phyloP scores from a whole-genome alignment of 2,797 vertebrate species.

The Syngnathus rostellatus region DNA sequence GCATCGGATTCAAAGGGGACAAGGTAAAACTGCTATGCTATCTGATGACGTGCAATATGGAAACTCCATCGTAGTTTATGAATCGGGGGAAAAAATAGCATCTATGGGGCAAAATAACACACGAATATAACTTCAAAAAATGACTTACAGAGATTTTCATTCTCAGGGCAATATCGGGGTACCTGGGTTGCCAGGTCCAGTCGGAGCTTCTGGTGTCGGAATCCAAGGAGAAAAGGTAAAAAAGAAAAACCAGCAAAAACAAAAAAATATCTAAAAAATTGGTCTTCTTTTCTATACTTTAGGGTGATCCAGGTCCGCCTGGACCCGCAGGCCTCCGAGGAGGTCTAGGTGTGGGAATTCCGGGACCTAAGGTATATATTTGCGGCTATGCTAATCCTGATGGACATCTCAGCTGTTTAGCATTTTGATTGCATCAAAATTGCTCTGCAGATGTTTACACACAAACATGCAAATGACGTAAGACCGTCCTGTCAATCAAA shows the following conservation, averaged over 20 bases:
- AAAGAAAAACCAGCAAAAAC: not conserved
- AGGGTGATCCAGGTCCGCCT: constrained; percentile 74
- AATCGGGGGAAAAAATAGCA: too few relatives aligned
- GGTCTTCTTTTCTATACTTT: constrained; percentile 10
- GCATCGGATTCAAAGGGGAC: constrained; percentile 74
- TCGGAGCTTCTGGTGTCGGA: constrained; percentile 70
- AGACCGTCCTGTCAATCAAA: not conserved
- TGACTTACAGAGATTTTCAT: not conserved
- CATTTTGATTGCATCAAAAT: not conserved
- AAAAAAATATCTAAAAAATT: not conserved
- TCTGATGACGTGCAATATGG: too few relatives aligned
- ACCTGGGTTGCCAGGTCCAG: constrained; percentile 66
- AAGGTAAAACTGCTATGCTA: constrained; percentile 61
- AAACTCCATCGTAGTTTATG: too few relatives aligned
- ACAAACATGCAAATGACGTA: not conserved
- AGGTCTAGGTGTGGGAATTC: constrained; percentile 60
- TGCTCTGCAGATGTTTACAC: not conserved
- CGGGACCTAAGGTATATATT: constrained; percentile 74
- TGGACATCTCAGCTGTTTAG: constrained; percentile 13
- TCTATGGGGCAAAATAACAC: too few relatives aligned
- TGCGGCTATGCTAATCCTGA: constrained; percentile 1
- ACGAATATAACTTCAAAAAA: too few relatives aligned
- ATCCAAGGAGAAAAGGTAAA: constrained; percentile 76
- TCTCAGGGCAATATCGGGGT: constrained; percentile 71
- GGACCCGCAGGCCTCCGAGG: constrained; percentile 75